Evolutionary conservation across 92 coral and sea anemone species (phyloP), one percentile per base, ranked within the genome.

Genomic region (Phenganax subtilis): DNA sequence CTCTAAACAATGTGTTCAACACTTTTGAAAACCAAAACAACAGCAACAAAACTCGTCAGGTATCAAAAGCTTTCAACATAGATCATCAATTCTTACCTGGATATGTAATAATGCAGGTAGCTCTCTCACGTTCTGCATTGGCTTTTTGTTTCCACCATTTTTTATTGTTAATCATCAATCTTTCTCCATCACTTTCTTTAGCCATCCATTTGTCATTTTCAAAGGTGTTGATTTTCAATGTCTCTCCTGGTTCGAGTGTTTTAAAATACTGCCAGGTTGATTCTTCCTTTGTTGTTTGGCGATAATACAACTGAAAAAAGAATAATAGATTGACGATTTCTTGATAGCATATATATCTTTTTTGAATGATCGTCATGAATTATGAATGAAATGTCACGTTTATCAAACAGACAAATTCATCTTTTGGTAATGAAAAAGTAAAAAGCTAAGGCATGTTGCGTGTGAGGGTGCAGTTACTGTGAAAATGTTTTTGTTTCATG

Each of bases 151-250:
- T 17, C 84, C 61, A 93, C 9, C n/a, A 9, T 57, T 28, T 81
- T 67, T 82, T 78, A 51, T 71, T 81, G 75, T 89, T 86, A 47
- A 93, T 89, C 10, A 84, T 63, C 10, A 91, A 80, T 81, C 91
- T 86, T 61, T 84, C 68, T 12, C 93, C 83, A 14, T 71, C 85
- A 8, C 55, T 64, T 71, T 93, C 98, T 31, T 59, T 71, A 0
- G 88, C 97, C 7, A 86, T 17, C 98, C 98, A 93, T 3, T 60
- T 62, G 60, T 93, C 92, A 4, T 75, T 68, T 17, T 84, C 87
- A 61, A 44, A 93, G 9, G 97, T 88, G 68, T 85, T 75, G 20
- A 93, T 10, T 0, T 12, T 10, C 1, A 6, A 3, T 0, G 54
- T 59, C n/a, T 0, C 15, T 1, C 55, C 54, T 4, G 65, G 53